These are phyloP conservation scores for Ctenodactylus gundi DNA, from an alignment of 2,113 vertebrate genomes.

Conservation along the genomic window DNA sequence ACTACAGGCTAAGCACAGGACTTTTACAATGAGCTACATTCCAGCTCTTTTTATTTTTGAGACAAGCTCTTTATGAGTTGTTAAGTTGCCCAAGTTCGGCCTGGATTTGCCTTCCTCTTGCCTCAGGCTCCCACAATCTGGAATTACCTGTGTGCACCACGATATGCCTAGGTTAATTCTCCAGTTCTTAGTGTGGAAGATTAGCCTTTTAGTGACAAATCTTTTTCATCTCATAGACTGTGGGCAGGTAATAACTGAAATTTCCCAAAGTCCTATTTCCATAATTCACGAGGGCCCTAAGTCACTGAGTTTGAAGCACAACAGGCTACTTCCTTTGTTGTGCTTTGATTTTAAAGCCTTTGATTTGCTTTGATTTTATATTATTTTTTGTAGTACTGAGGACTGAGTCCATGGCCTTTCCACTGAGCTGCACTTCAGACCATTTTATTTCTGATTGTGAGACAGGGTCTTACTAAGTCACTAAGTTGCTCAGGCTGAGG, in stretches of 20 bases:
- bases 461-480: no score
- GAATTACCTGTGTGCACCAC: not conserved
- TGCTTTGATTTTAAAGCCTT: no score
- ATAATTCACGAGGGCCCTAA: fast-evolving
- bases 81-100: not conserved
- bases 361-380: no score
- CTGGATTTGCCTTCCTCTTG: not conserved
- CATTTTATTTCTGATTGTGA: no score
- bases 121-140: not conserved
- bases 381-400: no score
- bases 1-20: no score
- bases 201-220: not conserved
- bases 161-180: not conserved
- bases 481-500: no score
- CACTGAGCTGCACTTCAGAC: no score
- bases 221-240: not conserved
- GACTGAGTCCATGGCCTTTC: no score
- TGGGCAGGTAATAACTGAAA: not conserved
- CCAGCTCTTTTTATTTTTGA: not conserved
- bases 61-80: not conserved
- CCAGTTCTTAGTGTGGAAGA: not conserved
- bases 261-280: not conserved
- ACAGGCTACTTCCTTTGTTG: fast-evolving
- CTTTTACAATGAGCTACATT: not conserved
- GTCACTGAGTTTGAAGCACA: not conserved